phyloP scores from a whole-genome alignment of 2,888 invertebrate genomes.

The Muscina levida region DNA sequence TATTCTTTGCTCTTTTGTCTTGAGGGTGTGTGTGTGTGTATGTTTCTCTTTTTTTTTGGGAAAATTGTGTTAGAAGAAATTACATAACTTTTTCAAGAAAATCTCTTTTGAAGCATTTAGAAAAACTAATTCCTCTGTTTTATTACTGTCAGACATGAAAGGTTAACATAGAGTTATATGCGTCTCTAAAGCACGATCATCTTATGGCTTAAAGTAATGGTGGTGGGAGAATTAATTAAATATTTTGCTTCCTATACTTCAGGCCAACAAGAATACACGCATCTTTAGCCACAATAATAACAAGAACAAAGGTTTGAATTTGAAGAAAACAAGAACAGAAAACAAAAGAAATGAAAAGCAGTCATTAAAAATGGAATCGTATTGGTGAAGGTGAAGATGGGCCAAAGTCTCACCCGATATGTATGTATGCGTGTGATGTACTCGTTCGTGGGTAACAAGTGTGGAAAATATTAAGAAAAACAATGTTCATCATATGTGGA shows the following conservation, averaged over 20 bases:
- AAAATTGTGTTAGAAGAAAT: background rate
- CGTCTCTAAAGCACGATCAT: background rate
- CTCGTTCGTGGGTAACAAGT: constrained; percentile 34
- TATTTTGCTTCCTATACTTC: background rate
- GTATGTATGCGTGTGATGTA: background rate
- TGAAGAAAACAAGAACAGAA: background rate
- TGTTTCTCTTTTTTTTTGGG: background rate
- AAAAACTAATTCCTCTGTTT: constrained; percentile 23
- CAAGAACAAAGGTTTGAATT: background rate
- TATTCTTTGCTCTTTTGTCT: too few species aligned
- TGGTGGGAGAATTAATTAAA: constrained; percentile 61
- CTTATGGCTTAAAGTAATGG: constrained; percentile 48
- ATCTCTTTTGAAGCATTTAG: background rate
- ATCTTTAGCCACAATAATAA: background rate
- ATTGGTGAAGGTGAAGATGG: too few species aligned
- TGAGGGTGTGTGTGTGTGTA: too few species aligned
- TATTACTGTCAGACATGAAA: background rate
- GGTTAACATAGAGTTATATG: constrained; percentile 23
- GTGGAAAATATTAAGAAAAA: constrained; percentile 42
- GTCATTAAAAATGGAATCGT: constrained; percentile 3
- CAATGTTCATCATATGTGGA: constrained; percentile 6
- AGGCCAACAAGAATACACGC: background rate
- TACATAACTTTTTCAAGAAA: background rate
- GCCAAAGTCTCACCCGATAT: too few species aligned
- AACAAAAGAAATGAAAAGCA: constrained; percentile 8